Evolutionary conservation across 2,797 vertebrate genomes (phyloP).

Genomic region (Artibeus jamaicensis): DNA sequence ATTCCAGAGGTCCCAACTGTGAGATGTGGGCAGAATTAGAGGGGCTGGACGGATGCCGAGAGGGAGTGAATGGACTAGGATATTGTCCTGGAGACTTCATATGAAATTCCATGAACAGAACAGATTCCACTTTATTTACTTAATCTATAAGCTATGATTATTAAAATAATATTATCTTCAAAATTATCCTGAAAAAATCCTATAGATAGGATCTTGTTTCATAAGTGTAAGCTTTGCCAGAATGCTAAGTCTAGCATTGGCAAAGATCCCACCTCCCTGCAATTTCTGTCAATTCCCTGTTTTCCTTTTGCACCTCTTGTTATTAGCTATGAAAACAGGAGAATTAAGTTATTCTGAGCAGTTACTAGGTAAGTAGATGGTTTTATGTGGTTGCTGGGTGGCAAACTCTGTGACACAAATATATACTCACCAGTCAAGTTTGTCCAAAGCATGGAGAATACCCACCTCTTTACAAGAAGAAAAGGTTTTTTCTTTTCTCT

Average conservation of each 20-base stretch:
- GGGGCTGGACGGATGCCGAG: not conserved
- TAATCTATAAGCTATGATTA: not conserved
- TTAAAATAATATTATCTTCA: not conserved
- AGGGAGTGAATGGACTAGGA: not conserved
- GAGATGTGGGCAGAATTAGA: not conserved
- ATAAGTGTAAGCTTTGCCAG: not conserved
- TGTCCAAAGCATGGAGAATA: not conserved
- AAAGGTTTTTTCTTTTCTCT: constrained; percentile 38
- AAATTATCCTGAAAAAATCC: not conserved
- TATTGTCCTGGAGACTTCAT: not conserved
- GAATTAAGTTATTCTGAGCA: constrained; percentile 40
- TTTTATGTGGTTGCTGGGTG: constrained; percentile 55
- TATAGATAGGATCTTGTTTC: not conserved
- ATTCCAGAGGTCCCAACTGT: not conserved
- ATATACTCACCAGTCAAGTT: constrained; percentile 43
- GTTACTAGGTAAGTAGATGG: constrained; percentile 49
- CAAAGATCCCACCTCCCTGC: not conserved
- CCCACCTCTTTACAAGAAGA: not conserved
- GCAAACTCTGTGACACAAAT: constrained; percentile 13
- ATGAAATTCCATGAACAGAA: not conserved
- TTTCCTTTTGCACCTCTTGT: not conserved
- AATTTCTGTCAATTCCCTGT: not conserved
- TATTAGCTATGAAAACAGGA: constrained; percentile 45
- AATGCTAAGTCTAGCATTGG: not conserved
- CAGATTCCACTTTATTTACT: not conserved